These are phyloP conservation scores for Physeter macrocephalus DNA, from an alignment of 2,113 vertebrate species.

Conservation along the genomic window DNA sequence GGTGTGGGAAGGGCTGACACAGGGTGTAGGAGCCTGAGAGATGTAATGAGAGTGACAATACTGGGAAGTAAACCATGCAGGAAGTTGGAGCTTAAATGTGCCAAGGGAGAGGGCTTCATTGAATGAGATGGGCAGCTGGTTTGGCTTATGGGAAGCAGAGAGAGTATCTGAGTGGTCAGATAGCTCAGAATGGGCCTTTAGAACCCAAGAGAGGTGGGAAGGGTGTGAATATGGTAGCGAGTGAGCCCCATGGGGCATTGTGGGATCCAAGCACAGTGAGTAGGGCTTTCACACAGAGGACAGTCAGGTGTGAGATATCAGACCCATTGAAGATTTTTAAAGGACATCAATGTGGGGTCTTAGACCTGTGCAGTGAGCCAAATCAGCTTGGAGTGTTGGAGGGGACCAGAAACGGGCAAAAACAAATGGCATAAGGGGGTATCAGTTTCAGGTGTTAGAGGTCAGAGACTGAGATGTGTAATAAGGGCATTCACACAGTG, in stretches of 20 bases:
- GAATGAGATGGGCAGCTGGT: not conserved
- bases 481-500: not conserved
- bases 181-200: not conserved
- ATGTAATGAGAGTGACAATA: fast-evolving
- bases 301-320: not conserved
- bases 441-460: not conserved
- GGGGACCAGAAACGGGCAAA: not conserved
- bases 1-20: not conserved
- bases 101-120: not conserved
- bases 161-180: not conserved
- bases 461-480: not conserved
- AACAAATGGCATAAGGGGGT: not conserved
- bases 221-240: fast-evolving
- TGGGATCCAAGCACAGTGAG: not conserved
- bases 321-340: not conserved
- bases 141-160: not conserved
- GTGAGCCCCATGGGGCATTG: no score
- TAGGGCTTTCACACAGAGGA: not conserved
- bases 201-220: not conserved
- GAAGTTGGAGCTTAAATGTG: not conserved
- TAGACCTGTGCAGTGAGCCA: not conserved
- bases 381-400: not conserved
- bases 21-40: no score
- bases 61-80: not conserved
- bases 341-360: not conserved